Base-by-base conservation (phyloP, 2,888 invertebrate species). In the Silvanus unidentatus region DNA sequence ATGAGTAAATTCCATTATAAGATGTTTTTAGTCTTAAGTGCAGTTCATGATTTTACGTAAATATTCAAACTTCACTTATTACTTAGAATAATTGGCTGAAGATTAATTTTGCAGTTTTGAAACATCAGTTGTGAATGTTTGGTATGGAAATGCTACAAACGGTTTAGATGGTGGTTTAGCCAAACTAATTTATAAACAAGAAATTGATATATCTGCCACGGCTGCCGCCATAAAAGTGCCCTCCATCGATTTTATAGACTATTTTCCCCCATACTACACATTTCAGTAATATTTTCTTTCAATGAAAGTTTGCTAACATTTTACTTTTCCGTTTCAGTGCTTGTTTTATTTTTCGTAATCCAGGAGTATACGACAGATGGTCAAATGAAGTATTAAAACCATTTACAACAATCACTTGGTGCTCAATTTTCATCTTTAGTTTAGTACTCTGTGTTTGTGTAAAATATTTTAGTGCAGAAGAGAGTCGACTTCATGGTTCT, bases 331-430 rank as follows among this genome's bases (percentile, higher is more conserved):
- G 6, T 28, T 32, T 32, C n/a, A 32, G 32, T 12, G 5, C 32
- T 32, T 32, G 32, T 32, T 32, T 32, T 32, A 11, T 32, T 4
- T 32, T 32, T 32, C 32, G 32, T 11, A 32, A 32, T 32, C 32
- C 32, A 5, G 32, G 32, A n/a, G 12, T 32, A 8, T 12, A 32
- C 32, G n/a, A 32, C 10, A 11, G n/a, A n/a, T 32, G n/a, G 11
- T 32, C 32, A 5, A 32, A 32, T 32, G 32, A 32, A 32, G 12
- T 32, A n/a, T 12, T 32, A 12, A 32, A 32, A 12, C 32, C 32
- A 4, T 32, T 32, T 32, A 3, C 3, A 8, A 9, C 3, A 11
- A 32, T 11, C 32, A 32, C 32, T n/a, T 32, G 32, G 32, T 32
- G n/a, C n/a, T 4, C 32, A n/a, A 32, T 32, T 12, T 4, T 32